phyloP scores from a whole-genome alignment of 2,113 vertebrate genomes.

The Climacteris rufus region DNA sequence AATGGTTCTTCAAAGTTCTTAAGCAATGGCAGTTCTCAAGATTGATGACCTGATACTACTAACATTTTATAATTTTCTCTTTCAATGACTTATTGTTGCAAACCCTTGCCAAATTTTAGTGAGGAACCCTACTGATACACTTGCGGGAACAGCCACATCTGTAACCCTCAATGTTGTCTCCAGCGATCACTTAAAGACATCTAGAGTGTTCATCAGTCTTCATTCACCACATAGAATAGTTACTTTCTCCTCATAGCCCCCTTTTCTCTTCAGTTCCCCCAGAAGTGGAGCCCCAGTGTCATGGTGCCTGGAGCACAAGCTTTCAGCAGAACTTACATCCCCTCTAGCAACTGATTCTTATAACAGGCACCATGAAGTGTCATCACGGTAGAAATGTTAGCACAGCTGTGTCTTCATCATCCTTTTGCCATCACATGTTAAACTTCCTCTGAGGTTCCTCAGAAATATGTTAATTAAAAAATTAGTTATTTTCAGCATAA shows the following conservation, averaged over 20 bases:
- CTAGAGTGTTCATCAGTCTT: neutral
- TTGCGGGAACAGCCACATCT: neutral
- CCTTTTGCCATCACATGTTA: neutral
- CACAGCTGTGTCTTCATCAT: rapidly evolving
- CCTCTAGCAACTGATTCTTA: neutral
- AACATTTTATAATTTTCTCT: neutral
- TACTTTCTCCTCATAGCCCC: neutral
- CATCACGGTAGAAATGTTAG: neutral
- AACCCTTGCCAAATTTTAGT: neutral
- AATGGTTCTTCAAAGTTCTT: neutral
- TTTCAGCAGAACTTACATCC: neutral
- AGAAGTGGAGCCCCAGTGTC: neutral
- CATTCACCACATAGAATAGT: neutral
- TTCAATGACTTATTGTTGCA: neutral
- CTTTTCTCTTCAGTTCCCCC: neutral
- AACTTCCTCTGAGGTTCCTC: neutral
- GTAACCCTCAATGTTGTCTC: neutral
- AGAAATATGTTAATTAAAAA: neutral
- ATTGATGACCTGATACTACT: neutral
- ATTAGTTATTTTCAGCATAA: neutral
- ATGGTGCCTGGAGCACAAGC: neutral
- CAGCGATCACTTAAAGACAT: neutral
- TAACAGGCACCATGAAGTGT: neutral
- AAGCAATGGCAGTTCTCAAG: neutral
- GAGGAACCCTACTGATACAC: neutral